Evolutionary conservation across 2,797 vertebrate genomes (phyloP).

Genomic region (Salmo trutta): DNA sequence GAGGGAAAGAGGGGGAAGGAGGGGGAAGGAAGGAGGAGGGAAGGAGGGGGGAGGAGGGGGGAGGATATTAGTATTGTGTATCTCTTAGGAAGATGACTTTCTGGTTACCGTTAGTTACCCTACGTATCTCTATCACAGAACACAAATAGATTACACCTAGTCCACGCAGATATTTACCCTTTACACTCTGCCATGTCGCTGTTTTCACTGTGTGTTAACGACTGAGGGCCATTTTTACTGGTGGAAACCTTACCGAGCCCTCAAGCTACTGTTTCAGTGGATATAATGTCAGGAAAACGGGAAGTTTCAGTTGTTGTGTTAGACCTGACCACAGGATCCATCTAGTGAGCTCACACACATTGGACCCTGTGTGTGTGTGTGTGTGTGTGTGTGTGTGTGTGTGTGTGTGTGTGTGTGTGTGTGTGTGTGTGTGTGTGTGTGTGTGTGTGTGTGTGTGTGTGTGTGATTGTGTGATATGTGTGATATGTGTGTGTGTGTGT

Average conservation of each 20-base stretch:
- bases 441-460: not conserved
- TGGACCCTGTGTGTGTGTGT: not conserved
- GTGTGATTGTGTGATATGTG: not conserved
- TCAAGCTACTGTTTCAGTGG: not conserved
- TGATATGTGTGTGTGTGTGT: constrained; percentile 8
- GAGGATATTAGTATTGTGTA: not conserved
- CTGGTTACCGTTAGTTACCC: not conserved
- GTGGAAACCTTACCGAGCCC: not conserved
- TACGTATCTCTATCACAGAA: not conserved
- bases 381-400: constrained; percentile 5
- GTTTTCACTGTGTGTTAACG: no score
- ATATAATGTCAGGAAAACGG: not conserved
- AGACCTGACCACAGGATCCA: constrained; percentile 3
- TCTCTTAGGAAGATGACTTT: not conserved
- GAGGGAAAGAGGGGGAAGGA: not conserved
- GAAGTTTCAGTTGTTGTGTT: not conserved
- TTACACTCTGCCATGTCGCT: not conserved
- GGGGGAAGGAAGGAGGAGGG: not conserved
- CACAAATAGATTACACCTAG: not conserved
- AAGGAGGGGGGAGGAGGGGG: not conserved
- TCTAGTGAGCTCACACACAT: constrained; percentile 4
- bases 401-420: not conserved
- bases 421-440: constrained; percentile 1
- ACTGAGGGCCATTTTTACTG: not conserved
- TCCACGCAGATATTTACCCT: not conserved